phyloP scores from a whole-genome alignment of 2,113 vertebrate species.

The Arizona elegans region DNA sequence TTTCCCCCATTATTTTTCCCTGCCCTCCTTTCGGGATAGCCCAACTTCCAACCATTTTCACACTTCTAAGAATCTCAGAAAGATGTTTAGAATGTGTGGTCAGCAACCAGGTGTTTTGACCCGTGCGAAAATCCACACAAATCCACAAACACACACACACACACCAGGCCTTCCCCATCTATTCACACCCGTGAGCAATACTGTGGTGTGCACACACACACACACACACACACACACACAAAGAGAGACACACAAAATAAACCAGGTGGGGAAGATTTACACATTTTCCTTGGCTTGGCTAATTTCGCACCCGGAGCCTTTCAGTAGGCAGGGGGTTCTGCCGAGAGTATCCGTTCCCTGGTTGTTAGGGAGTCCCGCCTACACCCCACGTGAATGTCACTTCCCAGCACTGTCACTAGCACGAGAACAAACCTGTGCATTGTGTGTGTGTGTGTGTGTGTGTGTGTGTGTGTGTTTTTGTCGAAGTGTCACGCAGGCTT shows the following conservation, averaged over 20 bases:
- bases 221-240: too few relatives aligned
- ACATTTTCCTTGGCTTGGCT: background rate
- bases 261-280: background rate
- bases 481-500: background rate
- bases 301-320: background rate
- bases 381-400: background rate
- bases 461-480: too few relatives aligned
- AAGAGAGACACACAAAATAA: too few relatives aligned
- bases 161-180: background rate
- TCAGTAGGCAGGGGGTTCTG: background rate
- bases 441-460: too few relatives aligned
- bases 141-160: too few relatives aligned
- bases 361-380: constrained; percentile 23
- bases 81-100: background rate
- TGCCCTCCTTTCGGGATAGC: background rate
- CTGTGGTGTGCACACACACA: too few relatives aligned
- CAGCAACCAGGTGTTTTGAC: background rate
- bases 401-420: background rate
- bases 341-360: background rate
- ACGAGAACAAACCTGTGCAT: background rate
- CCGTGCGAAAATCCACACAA: too few relatives aligned
- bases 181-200: background rate
- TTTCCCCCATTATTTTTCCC: background rate
- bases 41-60: background rate
- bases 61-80: background rate